Evolutionary conservation across 1,140 invertebrate species (phyloP).

Genomic region (Caenorhabditis elegans): DNA sequence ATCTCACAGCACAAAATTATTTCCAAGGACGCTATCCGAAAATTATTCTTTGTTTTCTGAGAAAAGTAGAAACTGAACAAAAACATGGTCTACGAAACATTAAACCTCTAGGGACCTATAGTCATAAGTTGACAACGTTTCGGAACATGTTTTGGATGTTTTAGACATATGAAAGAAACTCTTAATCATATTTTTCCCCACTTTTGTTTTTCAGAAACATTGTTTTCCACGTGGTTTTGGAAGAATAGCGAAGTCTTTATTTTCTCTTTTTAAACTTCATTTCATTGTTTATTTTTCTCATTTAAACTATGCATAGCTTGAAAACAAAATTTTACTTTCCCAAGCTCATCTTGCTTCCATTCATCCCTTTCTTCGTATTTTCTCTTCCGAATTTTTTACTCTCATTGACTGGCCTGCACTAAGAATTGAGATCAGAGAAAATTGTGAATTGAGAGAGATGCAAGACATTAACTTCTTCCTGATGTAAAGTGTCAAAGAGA

Average conservation of each 20-base stretch:
- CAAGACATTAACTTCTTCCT: not conserved
- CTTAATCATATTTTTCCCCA: not conserved
- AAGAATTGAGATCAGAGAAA: not conserved
- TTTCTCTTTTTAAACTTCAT: not conserved
- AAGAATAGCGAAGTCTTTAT: too few species aligned
- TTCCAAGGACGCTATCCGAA: too few species aligned
- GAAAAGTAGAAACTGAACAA: too few species aligned
- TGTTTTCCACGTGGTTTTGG: not conserved
- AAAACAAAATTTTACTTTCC: too few species aligned
- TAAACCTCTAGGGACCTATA: not conserved
- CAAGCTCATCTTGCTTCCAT: not conserved
- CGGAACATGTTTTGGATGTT: not conserved
- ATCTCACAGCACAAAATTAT: too few species aligned
- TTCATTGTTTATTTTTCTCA: slow-evolving; percentile 5
- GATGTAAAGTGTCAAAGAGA: not conserved
- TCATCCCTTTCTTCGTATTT: not conserved
- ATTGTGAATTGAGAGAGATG: not conserved
- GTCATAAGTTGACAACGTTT: not conserved
- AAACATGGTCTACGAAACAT: not conserved
- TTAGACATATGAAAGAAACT: not conserved
- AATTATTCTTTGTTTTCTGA: too few species aligned
- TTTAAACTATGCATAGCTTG: not conserved
- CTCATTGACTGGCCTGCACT: not conserved
- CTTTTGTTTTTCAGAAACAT: not conserved
- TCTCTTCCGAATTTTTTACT: not conserved